Evolutionary conservation across 2,797 vertebrate genomes (phyloP).

Genomic region (Pterois miles): DNA sequence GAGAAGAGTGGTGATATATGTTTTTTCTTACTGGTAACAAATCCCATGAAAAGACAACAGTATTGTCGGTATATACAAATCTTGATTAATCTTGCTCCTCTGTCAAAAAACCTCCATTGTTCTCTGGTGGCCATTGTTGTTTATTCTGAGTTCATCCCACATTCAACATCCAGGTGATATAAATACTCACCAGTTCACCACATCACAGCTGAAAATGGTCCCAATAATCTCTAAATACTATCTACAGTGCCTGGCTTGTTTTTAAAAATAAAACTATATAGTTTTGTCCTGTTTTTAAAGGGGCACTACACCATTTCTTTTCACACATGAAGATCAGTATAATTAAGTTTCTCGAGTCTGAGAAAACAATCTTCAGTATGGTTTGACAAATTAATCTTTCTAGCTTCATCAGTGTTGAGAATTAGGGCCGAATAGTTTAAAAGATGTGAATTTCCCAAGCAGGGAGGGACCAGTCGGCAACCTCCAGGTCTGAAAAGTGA

Average conservation of each 20-base stretch:
- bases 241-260: background rate
- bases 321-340: background rate
- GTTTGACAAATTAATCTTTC: too few species aligned
- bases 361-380: too few species aligned
- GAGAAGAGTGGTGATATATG: background rate
- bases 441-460: too few species aligned
- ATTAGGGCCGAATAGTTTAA: too few species aligned
- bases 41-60: background rate
- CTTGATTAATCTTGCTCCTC: background rate
- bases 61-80: background rate
- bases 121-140: background rate
- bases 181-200: conserved; percentile 4
- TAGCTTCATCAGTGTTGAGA: too few species aligned
- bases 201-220: conserved; percentile 8
- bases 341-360: background rate
- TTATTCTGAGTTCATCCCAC: background rate
- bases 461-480: too few species aligned
- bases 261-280: accelerated
- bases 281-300: background rate
- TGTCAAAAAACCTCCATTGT: background rate
- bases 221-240: background rate
- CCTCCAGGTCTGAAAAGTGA: too few species aligned
- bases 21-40: too few species aligned
- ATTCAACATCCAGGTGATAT: background rate
- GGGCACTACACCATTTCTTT: too few species aligned